Base-by-base conservation (phyloP, 2,797 vertebrate species). In the Craterocephalus amniculus region DNA sequence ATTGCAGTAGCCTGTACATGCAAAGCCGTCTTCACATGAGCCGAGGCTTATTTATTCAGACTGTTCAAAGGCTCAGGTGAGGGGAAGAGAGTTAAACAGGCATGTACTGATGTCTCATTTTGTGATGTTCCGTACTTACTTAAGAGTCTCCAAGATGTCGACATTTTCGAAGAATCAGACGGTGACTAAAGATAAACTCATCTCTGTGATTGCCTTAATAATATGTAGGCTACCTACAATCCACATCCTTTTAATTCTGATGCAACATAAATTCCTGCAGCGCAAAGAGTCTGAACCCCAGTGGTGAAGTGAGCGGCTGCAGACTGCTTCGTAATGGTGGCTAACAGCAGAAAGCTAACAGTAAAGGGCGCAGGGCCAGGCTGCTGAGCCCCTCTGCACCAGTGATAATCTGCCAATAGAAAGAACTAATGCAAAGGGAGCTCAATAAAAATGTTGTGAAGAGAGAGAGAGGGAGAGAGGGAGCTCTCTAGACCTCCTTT, bases 341-440 rank as follows among this genome's bases (percentile, higher is more conserved):
- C 89, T 87, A 84, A 83, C 80, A 72, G 86, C 83, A 86, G 79
- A 89, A 87, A 73, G 89, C 88, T 83, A 87, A 86, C 78, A 81
- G 85, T 74, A 49, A 74, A 85, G 83, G 91, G 91, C 90, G 2
- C 59, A 0, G 40, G 61, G 89, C 91, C 89, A 91, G 83, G 63
- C 83, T 34, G 79, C 67, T 85, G 83, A 86, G 87, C 87, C 80
- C 75, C 88, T 84, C 74, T 83, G 80, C 87, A 86, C 86, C 86
- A 87, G 91, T 89, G 90, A 91, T 94, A 93, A 93, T 93, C 93
- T 94, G 91, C 89, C 91, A 93, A 91, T 93, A 90, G 90, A 92
- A 91, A 83, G 76, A 88, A 90, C 87, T 88, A 91, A 93, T 90
- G 88, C 90, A 90, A 75, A 59, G 81, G 82, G 83, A 89, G 85